These are phyloP conservation scores for Harpegnathos saltator DNA, from an alignment of 1,140 invertebrate genomes.

Conservation along the genomic window DNA sequence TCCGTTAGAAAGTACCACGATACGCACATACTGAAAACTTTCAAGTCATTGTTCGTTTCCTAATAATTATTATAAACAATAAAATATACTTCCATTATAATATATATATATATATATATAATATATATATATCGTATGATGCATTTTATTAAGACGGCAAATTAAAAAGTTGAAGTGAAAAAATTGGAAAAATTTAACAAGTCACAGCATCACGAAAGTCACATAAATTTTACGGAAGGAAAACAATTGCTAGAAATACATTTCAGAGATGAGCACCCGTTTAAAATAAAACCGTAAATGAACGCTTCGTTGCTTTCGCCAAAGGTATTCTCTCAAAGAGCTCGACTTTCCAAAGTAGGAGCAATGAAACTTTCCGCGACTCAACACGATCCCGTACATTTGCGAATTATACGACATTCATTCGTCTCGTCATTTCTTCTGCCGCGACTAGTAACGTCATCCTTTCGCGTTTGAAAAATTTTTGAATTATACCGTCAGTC, in stretches of 20 bases:
- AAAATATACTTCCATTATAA: no score
- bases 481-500: slow-evolving; percentile 43
- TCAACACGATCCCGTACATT: slow-evolving; percentile 4
- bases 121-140: no score
- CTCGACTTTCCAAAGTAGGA: slow-evolving; percentile 8
- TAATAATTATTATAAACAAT: no score
- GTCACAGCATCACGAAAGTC: no score
- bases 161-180: no score
- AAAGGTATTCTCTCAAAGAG: not conserved
- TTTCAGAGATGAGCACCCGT: not conserved
- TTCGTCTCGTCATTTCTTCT: slow-evolving; percentile 38
- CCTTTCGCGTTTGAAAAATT: slow-evolving; percentile 41
- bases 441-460: slow-evolving; percentile 6
- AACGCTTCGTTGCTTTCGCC: not conserved
- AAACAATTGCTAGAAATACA: not conserved
- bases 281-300: not conserved
- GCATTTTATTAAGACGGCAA: no score
- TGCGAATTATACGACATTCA: slow-evolving; percentile 34
- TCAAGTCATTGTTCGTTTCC: no score
- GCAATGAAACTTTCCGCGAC: slow-evolving; percentile 7
- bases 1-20: not conserved
- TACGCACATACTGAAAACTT: no score
- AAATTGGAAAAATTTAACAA: no score
- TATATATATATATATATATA: no score
- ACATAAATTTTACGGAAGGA: not conserved